Evolutionary conservation across 2,113 vertebrate genomes (phyloP).

Genomic region (Proteles cristata): DNA sequence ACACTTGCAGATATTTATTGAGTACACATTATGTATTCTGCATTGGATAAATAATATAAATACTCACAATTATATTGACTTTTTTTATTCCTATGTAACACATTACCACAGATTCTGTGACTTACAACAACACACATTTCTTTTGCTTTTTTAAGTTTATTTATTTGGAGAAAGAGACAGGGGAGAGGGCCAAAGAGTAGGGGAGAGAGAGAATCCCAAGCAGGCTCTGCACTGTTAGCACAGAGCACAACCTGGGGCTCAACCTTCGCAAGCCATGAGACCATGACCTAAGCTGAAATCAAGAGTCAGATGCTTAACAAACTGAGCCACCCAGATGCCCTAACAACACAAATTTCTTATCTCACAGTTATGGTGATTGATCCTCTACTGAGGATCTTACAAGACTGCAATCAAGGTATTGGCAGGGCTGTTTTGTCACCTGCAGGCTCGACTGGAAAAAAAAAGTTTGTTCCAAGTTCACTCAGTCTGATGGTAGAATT

Average conservation of each 20-base stretch:
- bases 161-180: no score
- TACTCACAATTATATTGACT: not conserved
- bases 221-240: no score
- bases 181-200: no score
- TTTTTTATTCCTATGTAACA: not conserved
- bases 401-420: not conserved
- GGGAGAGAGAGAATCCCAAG: no score
- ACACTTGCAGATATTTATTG: not conserved
- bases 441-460: not conserved
- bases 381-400: not conserved
- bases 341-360: not conserved
- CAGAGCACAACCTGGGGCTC: no score
- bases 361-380: not conserved
- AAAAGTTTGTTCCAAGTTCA: not conserved
- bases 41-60: not conserved
- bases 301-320: no score
- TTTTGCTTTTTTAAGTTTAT: no score
- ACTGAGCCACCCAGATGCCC: no score
- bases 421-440: not conserved
- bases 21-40: not conserved
- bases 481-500: not conserved
- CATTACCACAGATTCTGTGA: not conserved
- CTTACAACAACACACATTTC: not conserved
- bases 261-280: no score
- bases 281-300: no score